Conservation (phyloP, 2,888 invertebrate species). For the Tigriopus californicus region DNA sequence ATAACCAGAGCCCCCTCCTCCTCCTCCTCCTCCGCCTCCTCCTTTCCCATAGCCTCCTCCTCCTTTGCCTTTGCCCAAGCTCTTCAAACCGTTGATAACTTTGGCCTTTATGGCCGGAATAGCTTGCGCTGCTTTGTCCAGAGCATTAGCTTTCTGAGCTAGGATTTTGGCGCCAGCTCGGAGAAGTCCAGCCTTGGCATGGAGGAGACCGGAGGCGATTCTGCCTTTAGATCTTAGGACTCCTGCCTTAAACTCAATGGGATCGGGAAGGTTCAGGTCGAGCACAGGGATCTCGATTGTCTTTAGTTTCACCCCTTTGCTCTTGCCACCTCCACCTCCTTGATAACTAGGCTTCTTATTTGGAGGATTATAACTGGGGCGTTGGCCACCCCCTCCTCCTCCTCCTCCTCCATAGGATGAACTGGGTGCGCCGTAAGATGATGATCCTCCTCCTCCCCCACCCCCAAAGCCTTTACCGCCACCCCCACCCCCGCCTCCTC, state of each 20-base stretch:
- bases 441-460: background rate
- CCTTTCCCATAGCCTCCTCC: conserved; percentile 2
- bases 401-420: background rate
- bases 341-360: conserved; percentile 1
- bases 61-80: background rate
- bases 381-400: background rate
- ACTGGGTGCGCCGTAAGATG: conserved; percentile 5
- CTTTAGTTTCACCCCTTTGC: conserved; percentile 4
- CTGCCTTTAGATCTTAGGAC: conserved; percentile 13
- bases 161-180: conserved; percentile 15
- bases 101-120: conserved; percentile 11
- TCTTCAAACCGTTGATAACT: conserved; percentile 10
- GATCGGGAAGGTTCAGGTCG: conserved; percentile 8
- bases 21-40: background rate
- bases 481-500: background rate
- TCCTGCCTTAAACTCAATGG: conserved; percentile 13
- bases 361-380: background rate
- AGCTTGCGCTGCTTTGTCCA: conserved; percentile 11
- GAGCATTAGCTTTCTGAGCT: conserved; percentile 9
- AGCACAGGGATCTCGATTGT: conserved; percentile 6
- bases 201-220: conserved; percentile 13
- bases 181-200: conserved; percentile 14
- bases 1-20: background rate
- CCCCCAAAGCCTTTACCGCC: background rate
- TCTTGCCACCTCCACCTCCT: conserved; percentile 1